Conservation (phyloP, 2,113 vertebrate species). For the Helogale parvula region DNA sequence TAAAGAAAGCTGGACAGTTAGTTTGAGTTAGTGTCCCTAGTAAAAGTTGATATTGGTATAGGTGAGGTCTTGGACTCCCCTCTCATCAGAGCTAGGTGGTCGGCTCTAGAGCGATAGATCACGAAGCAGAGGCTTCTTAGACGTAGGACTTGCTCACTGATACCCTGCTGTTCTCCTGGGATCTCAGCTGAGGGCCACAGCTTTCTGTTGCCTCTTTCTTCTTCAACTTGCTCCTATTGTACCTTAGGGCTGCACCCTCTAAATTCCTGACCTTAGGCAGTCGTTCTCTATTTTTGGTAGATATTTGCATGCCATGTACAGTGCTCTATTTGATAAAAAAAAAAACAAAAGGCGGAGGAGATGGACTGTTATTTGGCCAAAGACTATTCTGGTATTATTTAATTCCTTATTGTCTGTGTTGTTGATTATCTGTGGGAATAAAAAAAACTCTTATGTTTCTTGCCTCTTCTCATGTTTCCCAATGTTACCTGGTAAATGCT, state of each 20-base stretch:
- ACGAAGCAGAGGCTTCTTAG: neutral
- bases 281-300: slow-evolving; percentile 31
- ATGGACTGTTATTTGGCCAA: slow-evolving; percentile 2
- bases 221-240: neutral
- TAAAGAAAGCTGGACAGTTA: neutral
- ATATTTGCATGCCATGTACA: slow-evolving; percentile 2
- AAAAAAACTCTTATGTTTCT: slow-evolving; percentile 19
- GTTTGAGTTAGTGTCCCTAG: neutral
- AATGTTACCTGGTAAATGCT: slow-evolving; percentile 30
- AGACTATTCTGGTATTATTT: slow-evolving; percentile 48
- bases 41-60: neutral
- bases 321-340: slow-evolving; percentile 39
- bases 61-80: neutral
- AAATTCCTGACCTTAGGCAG: neutral
- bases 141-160: neutral
- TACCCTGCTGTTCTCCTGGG: neutral
- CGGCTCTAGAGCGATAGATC: neutral
- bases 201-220: neutral
- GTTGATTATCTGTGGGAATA: slow-evolving; percentile 27
- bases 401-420: slow-evolving; percentile 45
- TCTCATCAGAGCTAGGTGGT: neutral
- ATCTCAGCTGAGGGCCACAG: neutral
- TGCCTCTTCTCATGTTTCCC: neutral
- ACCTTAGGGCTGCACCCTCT: neutral
- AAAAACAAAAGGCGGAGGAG: slow-evolving; percentile 36